Base-by-base conservation (phyloP, 2,888 invertebrate genomes). In the Petrophora chlorosata region DNA sequence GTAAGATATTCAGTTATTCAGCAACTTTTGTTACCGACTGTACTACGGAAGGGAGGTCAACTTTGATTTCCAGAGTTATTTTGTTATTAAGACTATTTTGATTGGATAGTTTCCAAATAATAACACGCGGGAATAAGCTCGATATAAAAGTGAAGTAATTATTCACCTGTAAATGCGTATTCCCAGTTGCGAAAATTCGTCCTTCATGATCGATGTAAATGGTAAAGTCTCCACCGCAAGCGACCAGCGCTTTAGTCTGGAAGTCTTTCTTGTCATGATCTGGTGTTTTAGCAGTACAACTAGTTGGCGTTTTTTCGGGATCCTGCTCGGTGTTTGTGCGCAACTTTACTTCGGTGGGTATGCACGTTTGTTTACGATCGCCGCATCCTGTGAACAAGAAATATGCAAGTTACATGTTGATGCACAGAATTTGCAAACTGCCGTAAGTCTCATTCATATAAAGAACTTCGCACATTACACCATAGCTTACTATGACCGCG, bases 161-260 rank as follows among this genome's bases (percentile, higher is more conserved):
- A 3, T 29, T 56, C 66, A 86, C 88, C 70, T 79, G 81, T 17
- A 71, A 45, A 63, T 84, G 85, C 34, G 94, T 93, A 61, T 94
- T 95, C 13, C 96, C 97, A 91, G 96, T 95, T 5, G 94, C 94
- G 76, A 94, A 93, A 17, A 96, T 84, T 60, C 92, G 92, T 14
- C 95, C 95, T 39, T 88, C 90, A 41, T 91, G 86, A 56, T 92
- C 92, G 39, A 96, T 87, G 16, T 94, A 95, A 50, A 96, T 86
- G 0, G 95, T 95, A 68, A 94, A 96, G 77, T 96, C 96, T 9
- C 94, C 93, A 0, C 96, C 96, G 67, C 95, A 95, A 15, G 92
- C 92, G 25, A 94, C 90, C 70, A 85, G 49, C 3, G 85, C 81
- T 36, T 66, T 80, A 0, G 76, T 79, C 14, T 56, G 73, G 3